Evolutionary conservation across 2,888 invertebrate species (phyloP).

Genomic region (Parnassius smintheus): DNA sequence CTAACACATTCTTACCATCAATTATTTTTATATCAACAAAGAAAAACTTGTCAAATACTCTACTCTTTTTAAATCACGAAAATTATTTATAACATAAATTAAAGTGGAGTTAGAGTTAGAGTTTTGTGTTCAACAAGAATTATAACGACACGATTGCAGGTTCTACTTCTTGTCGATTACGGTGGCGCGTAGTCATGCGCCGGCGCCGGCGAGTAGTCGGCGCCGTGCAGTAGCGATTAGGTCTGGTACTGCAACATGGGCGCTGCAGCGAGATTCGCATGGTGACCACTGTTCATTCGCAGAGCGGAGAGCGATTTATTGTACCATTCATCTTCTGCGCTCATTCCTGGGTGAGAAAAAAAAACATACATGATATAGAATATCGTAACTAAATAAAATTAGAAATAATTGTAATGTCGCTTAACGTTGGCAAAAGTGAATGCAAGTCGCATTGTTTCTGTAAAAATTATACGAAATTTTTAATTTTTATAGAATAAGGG

Average conservation of each 20-base stretch:
- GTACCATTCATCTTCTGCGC: conserved; percentile 98
- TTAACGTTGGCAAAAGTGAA: no score
- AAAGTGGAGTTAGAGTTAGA: no score
- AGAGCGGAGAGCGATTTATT: conserved; percentile 98
- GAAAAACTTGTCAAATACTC: no score
- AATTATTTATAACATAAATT: no score
- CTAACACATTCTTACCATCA: no score
- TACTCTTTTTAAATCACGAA: no score
- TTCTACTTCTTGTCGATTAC: conserved; percentile 42
- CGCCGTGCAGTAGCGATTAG: conserved; percentile 87
- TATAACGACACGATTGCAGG: background rate
- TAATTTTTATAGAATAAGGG: no score
- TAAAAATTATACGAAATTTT: no score
- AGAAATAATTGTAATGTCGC: no score
- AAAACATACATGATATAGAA: background rate
- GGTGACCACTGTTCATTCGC: conserved; percentile 97
- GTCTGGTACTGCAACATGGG: conserved; percentile 99
- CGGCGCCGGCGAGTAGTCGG: conserved; percentile 75
- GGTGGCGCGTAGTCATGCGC: conserved; percentile 74
- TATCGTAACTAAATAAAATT: no score
- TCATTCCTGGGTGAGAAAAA: conserved; percentile 85
- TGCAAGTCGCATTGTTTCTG: no score
- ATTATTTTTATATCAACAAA: no score
- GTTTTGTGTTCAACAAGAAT: background rate
- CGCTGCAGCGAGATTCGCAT: conserved; percentile 96